Conservation (phyloP, 2,888 invertebrate species). For the Catocala nupta region DNA sequence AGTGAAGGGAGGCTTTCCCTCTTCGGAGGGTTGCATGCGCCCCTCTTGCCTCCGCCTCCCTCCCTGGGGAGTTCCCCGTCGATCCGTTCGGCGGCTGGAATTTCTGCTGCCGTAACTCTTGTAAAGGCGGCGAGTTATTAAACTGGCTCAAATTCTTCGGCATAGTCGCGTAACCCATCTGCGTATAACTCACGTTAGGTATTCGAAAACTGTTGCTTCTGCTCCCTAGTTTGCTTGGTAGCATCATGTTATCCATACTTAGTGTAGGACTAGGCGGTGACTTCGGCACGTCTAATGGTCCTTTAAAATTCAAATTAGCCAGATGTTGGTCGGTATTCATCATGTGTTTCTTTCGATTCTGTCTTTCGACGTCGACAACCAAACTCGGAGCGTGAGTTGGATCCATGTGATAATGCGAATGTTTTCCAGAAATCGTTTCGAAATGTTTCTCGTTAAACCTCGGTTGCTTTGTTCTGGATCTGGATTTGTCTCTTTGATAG, state of each 20-base stretch:
- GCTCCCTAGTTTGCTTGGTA: slow-evolving; percentile 85
- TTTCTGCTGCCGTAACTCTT: slow-evolving; percentile 87
- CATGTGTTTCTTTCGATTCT: slow-evolving; percentile 78
- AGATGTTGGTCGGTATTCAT: slow-evolving; percentile 85
- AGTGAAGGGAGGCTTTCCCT: slow-evolving; percentile 81
- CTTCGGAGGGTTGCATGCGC: slow-evolving; percentile 80
- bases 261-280: slow-evolving; percentile 89
- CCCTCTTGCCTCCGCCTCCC: slow-evolving; percentile 66
- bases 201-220: slow-evolving; percentile 81
- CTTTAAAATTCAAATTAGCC: slow-evolving; percentile 86
- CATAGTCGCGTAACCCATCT: slow-evolving; percentile 86
- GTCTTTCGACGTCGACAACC: slow-evolving; percentile 93
- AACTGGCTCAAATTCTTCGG: slow-evolving; percentile 88
- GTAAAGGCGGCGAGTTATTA: slow-evolving; percentile 81
- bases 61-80: slow-evolving; percentile 75
- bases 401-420: slow-evolving; percentile 93
- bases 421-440: slow-evolving; percentile 92
- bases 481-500: slow-evolving; percentile 93
- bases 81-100: slow-evolving; percentile 88
- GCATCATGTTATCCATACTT: slow-evolving; percentile 86
- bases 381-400: slow-evolving; percentile 93
- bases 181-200: slow-evolving; percentile 80
- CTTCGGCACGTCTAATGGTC: slow-evolving; percentile 86
- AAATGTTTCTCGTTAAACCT: slow-evolving; percentile 90
- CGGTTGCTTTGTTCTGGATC: slow-evolving; percentile 90